Base-by-base conservation (phyloP, 2,888 invertebrate species). In the Sylvicola cinctus region DNA sequence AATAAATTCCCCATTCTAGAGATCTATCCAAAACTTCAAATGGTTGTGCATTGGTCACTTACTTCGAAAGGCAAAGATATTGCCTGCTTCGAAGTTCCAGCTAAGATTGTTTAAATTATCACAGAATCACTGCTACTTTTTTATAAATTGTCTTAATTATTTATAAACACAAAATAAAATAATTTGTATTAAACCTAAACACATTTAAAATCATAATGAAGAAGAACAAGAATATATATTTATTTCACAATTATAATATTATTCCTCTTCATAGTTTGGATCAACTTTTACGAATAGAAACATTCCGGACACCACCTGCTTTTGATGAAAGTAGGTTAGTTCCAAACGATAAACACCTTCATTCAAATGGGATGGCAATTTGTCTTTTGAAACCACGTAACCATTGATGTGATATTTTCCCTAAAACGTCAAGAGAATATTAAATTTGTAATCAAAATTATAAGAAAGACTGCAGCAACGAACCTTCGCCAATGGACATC, bases 81-180 rank as follows among this genome's bases (percentile, higher is more conserved):
- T 1, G 51, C 47, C 16, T 80, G 80, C 47, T 80, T 80, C 54
- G 66, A 71, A 55, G 64, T 76, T 28, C 70, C 70, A 3, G 71
- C 71, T n/a, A 70, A 58, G 49, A 79, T 76, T 42, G 60, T 51
- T 31, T 43, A 41, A 37, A 31, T 25, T n/a, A n/a, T n/a, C n/a
- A n/a, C n/a, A n/a, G 13, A 31, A 3, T n/a, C 2, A 3, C 15
- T 12, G 10, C 10, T 8, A 3, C 29, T 3, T 8, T 13, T 13
- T 28, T 28, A 28, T 28, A 13, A 28, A 28, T 28, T 28, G 14
- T 25, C 25, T 25, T 8, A n/a, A 20, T 20, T 20, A 6, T 20
- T 20, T 20, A 6, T 20, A 8, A 6, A 20, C 20, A 20, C 8
- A 6, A 20, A 20, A 20, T 20, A n/a, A n/a, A n/a, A n/a, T n/a